A percentile compares a stretch with the other conserved stretches of the same genome.
Evolutionary conservation across 2,113 vertebrate genomes (phyloP).

Genomic region (Pholis gunnellus): DNA sequence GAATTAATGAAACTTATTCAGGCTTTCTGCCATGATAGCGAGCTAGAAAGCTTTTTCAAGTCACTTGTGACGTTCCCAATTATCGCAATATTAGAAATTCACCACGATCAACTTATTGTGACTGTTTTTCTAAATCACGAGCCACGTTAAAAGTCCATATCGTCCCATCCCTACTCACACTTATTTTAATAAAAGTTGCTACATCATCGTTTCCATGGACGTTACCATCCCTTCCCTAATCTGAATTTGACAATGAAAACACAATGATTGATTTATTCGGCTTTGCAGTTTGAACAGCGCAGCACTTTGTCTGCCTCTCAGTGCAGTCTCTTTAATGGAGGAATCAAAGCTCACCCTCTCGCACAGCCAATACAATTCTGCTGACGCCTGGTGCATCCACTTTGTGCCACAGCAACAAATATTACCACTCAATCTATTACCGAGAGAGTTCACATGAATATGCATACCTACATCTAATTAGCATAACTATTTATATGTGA

Average conservation of each 20-base stretch:
- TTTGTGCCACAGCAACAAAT: slow-evolving; percentile 44
- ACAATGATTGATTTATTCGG: slow-evolving; percentile 38
- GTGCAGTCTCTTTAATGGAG: slow-evolving; percentile 56
- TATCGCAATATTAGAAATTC: no score
- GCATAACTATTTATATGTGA: background rate
- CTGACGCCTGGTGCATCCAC: slow-evolving; percentile 54
- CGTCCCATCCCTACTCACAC: background rate
- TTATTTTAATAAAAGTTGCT: background rate
- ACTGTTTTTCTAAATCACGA: no score
- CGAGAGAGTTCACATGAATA: slow-evolving; percentile 8
- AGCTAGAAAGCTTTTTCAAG: no score
- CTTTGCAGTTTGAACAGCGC: slow-evolving; percentile 51
- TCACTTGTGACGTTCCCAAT: no score
- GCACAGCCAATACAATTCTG: slow-evolving; percentile 47
- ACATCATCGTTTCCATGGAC: background rate
- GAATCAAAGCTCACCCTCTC: slow-evolving; percentile 52
- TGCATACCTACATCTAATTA: slow-evolving; percentile 12
- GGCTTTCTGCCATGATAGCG: no score
- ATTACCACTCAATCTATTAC: slow-evolving; percentile 32
- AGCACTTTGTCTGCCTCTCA: slow-evolving; percentile 61
- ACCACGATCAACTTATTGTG: no score
- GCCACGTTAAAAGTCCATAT: no score
- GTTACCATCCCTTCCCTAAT: background rate
- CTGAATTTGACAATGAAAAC: slow-evolving; percentile 38
- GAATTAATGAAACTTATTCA: no score